These are phyloP conservation scores for Bombus waltoni DNA, from an alignment of 1,140 invertebrate genomes.

Conservation along the genomic window DNA sequence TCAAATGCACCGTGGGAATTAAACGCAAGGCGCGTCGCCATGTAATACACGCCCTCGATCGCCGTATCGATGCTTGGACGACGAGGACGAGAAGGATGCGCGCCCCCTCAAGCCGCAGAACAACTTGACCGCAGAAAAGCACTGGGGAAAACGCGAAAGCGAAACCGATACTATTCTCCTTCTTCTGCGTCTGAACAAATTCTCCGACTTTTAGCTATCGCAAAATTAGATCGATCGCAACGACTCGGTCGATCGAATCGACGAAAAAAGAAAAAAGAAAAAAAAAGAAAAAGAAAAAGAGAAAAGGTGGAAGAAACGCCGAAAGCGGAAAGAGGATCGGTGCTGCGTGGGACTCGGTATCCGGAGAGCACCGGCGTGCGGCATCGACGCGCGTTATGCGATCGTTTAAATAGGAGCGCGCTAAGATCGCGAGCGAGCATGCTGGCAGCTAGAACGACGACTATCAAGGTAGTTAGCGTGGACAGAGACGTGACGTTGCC, in stretches of 20 bases:
- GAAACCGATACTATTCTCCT: slow-evolving; percentile 12
- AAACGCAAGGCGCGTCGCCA: background rate
- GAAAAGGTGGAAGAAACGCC: no score
- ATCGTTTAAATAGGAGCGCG: slow-evolving; percentile 41
- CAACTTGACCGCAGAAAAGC: slow-evolving; percentile 10
- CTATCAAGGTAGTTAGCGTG: slow-evolving; percentile 46
- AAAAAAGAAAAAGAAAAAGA: no score
- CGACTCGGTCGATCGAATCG: background rate
- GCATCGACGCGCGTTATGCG: slow-evolving; percentile 8
- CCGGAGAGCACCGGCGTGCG: slow-evolving; percentile 20
- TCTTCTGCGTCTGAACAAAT: background rate
- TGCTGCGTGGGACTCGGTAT: background rate
- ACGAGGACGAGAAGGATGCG: background rate
- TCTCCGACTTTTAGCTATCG: background rate
- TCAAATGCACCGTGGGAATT: slow-evolving; percentile 20
- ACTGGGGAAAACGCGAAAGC: background rate
- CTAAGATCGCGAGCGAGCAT: slow-evolving; percentile 23
- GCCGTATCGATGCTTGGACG: background rate
- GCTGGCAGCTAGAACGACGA: slow-evolving; percentile 34
- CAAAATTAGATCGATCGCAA: background rate
- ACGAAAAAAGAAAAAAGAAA: background rate
- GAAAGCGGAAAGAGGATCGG: no score
- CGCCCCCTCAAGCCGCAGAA: background rate
- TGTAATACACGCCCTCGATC: background rate
- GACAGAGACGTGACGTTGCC: slow-evolving; percentile 57